Evolutionary conservation across 2,113 vertebrate species (phyloP), one percentile per base, ranked within the genome.

Genomic region (Gadus macrocephalus): DNA sequence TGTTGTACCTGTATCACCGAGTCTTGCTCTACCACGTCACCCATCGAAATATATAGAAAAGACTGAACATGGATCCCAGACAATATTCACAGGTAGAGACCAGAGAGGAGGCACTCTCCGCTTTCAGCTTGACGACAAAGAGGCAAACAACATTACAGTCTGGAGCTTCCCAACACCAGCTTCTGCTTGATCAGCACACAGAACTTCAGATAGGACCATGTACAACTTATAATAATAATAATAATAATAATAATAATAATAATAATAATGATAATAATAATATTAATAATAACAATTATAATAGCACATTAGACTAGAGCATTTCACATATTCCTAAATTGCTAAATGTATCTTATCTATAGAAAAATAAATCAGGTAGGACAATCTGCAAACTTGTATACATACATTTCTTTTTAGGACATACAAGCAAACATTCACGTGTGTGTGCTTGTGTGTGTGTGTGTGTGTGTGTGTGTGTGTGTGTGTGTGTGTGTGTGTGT

Each of bases 291-390:
- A 8, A 42, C 11, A 42, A 77, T 71, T 65, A 16, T 42, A 17
- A 79, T 81, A 82, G 84, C 76, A 88, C 68, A 82, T 81, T 63
- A 81, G 73, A 87, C 79, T 78, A 81, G 9, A 49, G 62, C 77
- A 77, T 78, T 81, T 71, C 67, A 82, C 76, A 79, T 64, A 68
- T 85, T 70, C 86, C 77, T 85, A 85, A 70, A 76, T 49, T 14
- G 66, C 74, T 73, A 85, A 77, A 78, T 74, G 72, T 87, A 71
- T 86, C 74, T 77, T 84, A 75, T 84, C 85, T 86, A 82, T 91
- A 91, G 81, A 91, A 92, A 91, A 92, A 92, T 90, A 91, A 90
- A 88, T 89, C 67, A 81, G 75, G 75, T 80, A 73, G 78, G 80
- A 88, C 85, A 84, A 81, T 89, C 84, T 84, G 73, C 81, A 82